phyloP scores from a whole-genome alignment of 1,140 invertebrate genomes.

The Drosophila virilis region DNA sequence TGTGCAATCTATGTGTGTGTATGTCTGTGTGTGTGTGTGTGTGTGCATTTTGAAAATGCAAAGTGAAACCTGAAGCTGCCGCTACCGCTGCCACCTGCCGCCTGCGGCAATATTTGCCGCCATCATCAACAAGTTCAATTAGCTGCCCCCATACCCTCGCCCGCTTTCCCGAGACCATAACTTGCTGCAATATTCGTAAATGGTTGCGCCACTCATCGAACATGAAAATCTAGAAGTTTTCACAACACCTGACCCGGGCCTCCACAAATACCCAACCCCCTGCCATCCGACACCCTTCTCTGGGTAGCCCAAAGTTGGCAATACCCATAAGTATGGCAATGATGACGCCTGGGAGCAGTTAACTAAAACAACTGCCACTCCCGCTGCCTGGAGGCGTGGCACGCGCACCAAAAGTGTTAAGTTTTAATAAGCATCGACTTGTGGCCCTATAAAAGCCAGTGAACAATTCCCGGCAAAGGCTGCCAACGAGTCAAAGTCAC shows the following conservation, averaged over 20 bases:
- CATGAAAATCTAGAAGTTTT: conserved; percentile 66
- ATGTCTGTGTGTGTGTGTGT: neutral
- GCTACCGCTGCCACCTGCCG: neutral
- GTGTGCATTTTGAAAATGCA: conserved; percentile 14
- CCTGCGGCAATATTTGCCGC: conserved; percentile 17
- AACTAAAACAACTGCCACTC: conserved; percentile 23
- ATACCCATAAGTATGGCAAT: conserved; percentile 29
- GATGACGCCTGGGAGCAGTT: conserved; percentile 8
- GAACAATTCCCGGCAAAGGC: conserved; percentile 11
- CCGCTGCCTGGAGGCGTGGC: conserved; percentile 8
- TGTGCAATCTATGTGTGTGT: conserved; percentile 23
- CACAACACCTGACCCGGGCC: neutral
- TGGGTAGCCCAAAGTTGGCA: neutral
- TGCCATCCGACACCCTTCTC: neutral
- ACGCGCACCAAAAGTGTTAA: conserved; percentile 55
- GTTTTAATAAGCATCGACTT: conserved; percentile 74
- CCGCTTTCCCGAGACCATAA: conserved; percentile 12
- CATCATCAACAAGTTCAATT: conserved; percentile 67
- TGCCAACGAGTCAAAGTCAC: conserved; percentile 39
- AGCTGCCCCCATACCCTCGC: conserved; percentile 1
- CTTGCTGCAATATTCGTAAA: conserved; percentile 44
- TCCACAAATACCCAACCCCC: neutral
- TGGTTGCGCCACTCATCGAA: conserved; percentile 60
- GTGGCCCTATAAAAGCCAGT: conserved; percentile 51
- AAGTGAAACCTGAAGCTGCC: conserved; percentile 16